These are phyloP conservation scores for Spicauda simplicius DNA, from an alignment of 2,888 invertebrate genomes.

Conservation along the genomic window DNA sequence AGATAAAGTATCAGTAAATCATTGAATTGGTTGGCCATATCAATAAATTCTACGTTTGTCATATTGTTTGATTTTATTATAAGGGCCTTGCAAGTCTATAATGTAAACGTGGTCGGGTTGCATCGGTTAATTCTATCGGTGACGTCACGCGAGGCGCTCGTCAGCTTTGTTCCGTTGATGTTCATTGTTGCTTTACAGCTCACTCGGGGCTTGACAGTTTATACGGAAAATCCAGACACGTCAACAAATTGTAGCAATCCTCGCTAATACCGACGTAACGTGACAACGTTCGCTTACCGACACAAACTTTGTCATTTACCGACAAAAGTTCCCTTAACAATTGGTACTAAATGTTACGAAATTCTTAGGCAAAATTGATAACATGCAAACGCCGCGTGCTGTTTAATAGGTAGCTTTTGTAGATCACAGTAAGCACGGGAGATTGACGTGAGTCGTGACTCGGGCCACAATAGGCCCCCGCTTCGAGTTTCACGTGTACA, in stretches of 20 bases:
- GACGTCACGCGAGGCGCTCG: slow-evolving; percentile 77
- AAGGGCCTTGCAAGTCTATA: not conserved
- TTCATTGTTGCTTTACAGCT: slow-evolving; percentile 56
- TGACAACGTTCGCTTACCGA: slow-evolving; percentile 6
- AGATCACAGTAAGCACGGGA: slow-evolving; percentile 6
- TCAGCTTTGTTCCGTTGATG: slow-evolving; percentile 59
- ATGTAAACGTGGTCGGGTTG: slow-evolving; percentile 21
- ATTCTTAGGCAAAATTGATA: not conserved
- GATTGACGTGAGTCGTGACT: slow-evolving; percentile 21
- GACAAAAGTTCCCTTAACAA: not conserved
- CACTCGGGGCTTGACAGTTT: slow-evolving; percentile 49
- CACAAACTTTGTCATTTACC: not conserved
- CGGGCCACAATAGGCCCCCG: slow-evolving; percentile 7
- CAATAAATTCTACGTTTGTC: too few species aligned
- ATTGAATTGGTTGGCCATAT: too few species aligned
- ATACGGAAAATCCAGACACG: slow-evolving; percentile 28
- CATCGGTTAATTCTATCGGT: slow-evolving; percentile 48
- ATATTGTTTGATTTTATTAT: too few species aligned
- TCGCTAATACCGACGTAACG: slow-evolving; percentile 19
- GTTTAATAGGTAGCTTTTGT: not conserved
- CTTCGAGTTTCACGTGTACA: slow-evolving; percentile 20
- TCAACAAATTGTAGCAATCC: slow-evolving; percentile 25
- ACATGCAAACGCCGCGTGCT: not conserved
- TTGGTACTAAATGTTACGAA: not conserved
- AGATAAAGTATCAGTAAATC: too few species aligned